phyloP scores from a whole-genome alignment of 2,113 vertebrate species.

The Scophthalmus maximus region DNA sequence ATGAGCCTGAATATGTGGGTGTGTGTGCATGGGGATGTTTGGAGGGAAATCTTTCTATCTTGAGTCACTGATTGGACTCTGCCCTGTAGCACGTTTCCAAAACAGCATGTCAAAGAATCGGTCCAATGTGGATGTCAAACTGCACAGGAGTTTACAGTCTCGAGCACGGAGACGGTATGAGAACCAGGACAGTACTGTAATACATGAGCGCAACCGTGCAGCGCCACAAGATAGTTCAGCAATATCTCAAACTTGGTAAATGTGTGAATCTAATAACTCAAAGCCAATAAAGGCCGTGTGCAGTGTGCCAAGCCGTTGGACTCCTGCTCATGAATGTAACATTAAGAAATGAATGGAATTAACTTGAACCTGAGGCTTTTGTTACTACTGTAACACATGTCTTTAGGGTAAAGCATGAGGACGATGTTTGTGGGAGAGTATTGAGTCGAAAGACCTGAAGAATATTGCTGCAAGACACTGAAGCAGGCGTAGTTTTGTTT shows the following conservation, averaged over 20 bases:
- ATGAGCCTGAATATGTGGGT: conserved; percentile 3
- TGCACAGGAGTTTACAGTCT: conserved; percentile 1
- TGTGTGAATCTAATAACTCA: not conserved
- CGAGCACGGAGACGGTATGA: no score
- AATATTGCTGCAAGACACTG: no score
- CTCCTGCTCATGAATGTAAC: conserved; percentile 8
- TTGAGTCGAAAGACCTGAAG: no score
- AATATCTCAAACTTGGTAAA: not conserved
- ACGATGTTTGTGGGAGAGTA: no score
- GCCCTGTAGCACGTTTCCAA: no score
- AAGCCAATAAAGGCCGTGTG: conserved; percentile 14
- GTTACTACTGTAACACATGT: no score
- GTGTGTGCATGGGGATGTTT: conserved; percentile 3
- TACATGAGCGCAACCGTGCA: not conserved
- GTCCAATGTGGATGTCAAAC: no score
- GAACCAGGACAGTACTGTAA: no score
- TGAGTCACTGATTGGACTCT: not conserved
- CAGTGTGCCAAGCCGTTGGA: not conserved
- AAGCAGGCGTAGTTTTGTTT: no score
- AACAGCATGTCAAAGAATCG: no score
- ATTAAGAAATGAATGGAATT: not conserved
- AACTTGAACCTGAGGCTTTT: not conserved
- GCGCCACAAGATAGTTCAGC: not conserved
- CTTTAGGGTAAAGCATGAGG: no score
- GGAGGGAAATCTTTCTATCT: conserved; percentile 26